Evolutionary conservation across 2,113 vertebrate genomes (phyloP), one percentile per base, ranked within the genome.

Genomic region (Pseudopodoces humilis): DNA sequence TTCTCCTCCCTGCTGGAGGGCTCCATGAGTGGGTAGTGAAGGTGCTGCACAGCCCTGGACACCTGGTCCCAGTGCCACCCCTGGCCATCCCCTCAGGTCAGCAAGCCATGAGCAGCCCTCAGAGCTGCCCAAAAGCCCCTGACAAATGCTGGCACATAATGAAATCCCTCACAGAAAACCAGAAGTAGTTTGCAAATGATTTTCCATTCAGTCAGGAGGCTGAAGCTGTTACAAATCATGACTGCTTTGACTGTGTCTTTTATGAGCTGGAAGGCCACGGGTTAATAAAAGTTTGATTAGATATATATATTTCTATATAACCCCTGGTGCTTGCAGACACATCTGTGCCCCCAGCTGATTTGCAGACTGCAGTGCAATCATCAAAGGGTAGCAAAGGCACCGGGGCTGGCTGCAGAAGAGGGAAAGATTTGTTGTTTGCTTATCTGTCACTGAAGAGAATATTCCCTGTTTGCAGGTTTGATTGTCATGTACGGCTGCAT

Each of bases 271-370:
- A 74, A 90, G 87, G 82, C 53, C 64, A 70, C 0, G 8, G 75
- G 82, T 95, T 96, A 90, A 91, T 86, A 88, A 77, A 95, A 92
- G 53, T 86, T 92, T 92, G 76, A 93, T 96, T 88, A 83, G 20
- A 75, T 69, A 74, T 44, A 71, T 86, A 8, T 90, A 86, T 94
- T 86, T 86, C 67, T 94, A 43, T 88, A 80, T 77, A 80, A 93
- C 33, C 79, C 76, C 60, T 92, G 85, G 79, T 93, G 90, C 85
- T 83, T 70, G 37, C 59, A 86, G 46, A 33, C 75, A 70, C 71
- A 11, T 43, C 39, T 4, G 27, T 86, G 79, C 84, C 71, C 81
- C 67, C 35, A 80, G 1, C 46, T 58, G 84, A 82, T 91, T 90
- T 37, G 24, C 70, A 84, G 74, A 35, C 67, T 41, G 68, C 71